Conservation (phyloP, 2,888 invertebrate species). For the Halictus ligatus region DNA sequence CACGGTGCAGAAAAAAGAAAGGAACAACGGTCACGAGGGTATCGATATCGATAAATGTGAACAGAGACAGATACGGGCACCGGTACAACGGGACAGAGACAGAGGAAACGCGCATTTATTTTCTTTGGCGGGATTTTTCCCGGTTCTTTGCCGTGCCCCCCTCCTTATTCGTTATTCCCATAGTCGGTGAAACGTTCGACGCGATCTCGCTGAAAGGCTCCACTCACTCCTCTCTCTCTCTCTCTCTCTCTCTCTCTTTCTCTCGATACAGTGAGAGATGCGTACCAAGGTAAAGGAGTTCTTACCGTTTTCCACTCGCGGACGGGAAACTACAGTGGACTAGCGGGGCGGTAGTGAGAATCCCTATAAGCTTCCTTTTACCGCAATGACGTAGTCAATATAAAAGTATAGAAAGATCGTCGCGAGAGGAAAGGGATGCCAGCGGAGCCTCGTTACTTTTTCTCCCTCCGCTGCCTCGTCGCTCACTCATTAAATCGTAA, state of each 20-base stretch:
- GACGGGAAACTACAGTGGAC: conserved; percentile 59
- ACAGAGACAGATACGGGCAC: not conserved
- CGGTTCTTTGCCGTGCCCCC: conserved; percentile 13
- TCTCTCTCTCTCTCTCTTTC: not conserved
- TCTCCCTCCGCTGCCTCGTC: conserved; percentile 2
- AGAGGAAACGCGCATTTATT: not conserved
- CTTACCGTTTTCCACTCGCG: conserved; percentile 53
- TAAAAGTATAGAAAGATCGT: conserved; percentile 51
- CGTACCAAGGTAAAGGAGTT: conserved; percentile 57
- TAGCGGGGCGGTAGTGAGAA: conserved; percentile 65
- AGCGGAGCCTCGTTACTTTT: conserved; percentile 13
- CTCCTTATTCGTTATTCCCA: conserved; percentile 30
- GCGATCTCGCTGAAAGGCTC: conserved; percentile 64
- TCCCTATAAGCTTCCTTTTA: conserved; percentile 68
- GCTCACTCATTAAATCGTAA: conserved; percentile 36
- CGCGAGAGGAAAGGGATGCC: not conserved
- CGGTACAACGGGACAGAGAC: not conserved
- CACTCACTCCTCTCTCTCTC: conserved; percentile 25
- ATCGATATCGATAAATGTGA: not conserved
- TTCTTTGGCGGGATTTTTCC: conserved; percentile 4
- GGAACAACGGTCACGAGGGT: not conserved
- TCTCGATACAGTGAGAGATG: conserved; percentile 46
- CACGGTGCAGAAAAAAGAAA: not conserved
- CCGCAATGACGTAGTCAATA: conserved; percentile 59
- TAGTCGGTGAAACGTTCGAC: conserved; percentile 59